These are phyloP conservation scores for Cottus gobio DNA, from an alignment of 2,113 vertebrate species.

Conservation along the genomic window DNA sequence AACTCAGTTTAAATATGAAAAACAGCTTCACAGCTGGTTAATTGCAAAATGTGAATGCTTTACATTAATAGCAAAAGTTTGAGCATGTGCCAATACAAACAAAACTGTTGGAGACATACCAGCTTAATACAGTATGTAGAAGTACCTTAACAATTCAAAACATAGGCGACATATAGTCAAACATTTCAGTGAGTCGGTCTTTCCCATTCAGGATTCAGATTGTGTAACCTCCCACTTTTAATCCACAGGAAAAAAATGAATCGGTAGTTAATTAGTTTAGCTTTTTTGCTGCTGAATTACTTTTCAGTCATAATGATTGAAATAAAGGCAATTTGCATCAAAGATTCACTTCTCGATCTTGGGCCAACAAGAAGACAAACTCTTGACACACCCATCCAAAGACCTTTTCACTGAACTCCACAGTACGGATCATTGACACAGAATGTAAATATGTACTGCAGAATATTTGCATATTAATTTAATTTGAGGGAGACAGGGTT, in stretches of 20 bases:
- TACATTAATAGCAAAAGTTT: neutral
- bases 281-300: neutral
- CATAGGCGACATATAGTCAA: neutral
- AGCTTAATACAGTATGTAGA: neutral
- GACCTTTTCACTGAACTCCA: neutral
- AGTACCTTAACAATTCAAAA: neutral
- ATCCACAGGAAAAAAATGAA: neutral
- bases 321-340: neutral
- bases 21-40: neutral
- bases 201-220: neutral
- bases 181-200: neutral
- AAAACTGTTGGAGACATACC: neutral
- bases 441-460: conserved; percentile 8
- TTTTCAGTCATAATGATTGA: neutral
- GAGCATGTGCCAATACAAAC: neutral
- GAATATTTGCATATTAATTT: conserved; percentile 40
- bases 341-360: neutral
- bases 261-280: neutral
- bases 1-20: neutral
- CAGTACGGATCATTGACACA: conserved; percentile 24
- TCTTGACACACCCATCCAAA: neutral
- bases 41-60: neutral
- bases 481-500: conserved; percentile 24
- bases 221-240: neutral
- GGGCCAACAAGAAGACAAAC: neutral